Evolutionary conservation across 2,797 vertebrate species (phyloP), one percentile per base, ranked within the genome.

Genomic region (Craterocephalus amniculus): DNA sequence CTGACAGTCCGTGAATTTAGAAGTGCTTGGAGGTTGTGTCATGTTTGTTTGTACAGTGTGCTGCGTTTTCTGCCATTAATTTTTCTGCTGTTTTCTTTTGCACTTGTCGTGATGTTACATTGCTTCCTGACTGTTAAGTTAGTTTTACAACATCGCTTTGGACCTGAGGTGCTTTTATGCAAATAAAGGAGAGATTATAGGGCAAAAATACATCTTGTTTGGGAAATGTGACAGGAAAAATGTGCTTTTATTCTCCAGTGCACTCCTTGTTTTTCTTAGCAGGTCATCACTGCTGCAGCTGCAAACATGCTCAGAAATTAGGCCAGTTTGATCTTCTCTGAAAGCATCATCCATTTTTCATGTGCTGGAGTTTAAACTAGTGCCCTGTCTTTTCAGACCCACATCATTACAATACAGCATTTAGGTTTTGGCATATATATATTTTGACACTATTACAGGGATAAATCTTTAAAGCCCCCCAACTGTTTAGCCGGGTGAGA

Each of bases 1-100:
- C 79, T 89, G 86, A 91, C 88, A 87, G 81, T 59, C 79, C 51
- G 77, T 83, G 77, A 65, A 72, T 84, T 80, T 70, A 66, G 60
- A 77, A 81, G 38, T 29, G 83, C 88, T 85, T 0, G n/a, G 74
- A 88, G 90, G 76, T 76, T 81, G 58, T 69, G 68, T 64, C 74
- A 29, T 69, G 51, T 80, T 80, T 58, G 52, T 34, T 72, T 63
- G 34, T 68, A 43, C 45, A 62, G 72, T 67, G 75, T 22, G 38
- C 45, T 24, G 59, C 18, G 56, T 58, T 56, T 78, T 72, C 63
- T 57, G 51, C 0, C 0, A 38, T 74, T 48, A 66, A 73, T 69
- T 56, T 11, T 6, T 63, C 45, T 60, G 18, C 6, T 74, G 45
- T 71, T 69, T 51, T 10, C 45, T 43, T 5, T 24, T 72, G 66